Evolutionary conservation across 2,888 invertebrate species (phyloP), one percentile per base, ranked within the genome.

Genomic region (Nymphalis polychloros): DNA sequence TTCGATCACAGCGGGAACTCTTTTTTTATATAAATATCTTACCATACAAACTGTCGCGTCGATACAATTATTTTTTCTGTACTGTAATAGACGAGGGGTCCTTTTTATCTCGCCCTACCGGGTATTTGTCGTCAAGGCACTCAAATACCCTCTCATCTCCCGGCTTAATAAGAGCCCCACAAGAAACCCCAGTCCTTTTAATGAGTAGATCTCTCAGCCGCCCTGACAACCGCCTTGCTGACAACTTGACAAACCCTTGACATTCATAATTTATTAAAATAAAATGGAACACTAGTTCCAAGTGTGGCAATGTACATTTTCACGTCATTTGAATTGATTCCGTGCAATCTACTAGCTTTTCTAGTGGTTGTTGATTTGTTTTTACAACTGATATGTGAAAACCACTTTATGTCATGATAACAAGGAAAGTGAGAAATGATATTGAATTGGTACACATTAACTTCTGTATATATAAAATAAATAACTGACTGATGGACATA

Each of bases 121-220:
- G n/a, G 17, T 55, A 55, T 55, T 27, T 55, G 55, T 55, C 16
- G 31, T 74, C 74, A 74, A 73, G 79, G 78, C 78, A 79, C 85
- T 87, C 78, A 75, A 72, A 64, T 76, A 75, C 79, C 76, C 83
- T 79, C 82, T 80, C 73, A 76, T 78, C 79, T 78, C 79, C 80
- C 76, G 78, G 80, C 86, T 83, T 84, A 87, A 85, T 85, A 85
- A 85, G 81, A 82, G 79, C 77, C 78, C 79, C 77, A 76, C 78
- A 81, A 82, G 84, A 79, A 81, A 79, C 81, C 78, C 81, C 81
- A 85, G 84, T 81, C 84, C 78, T 75, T 77, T 81, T 88, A 88
- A 88, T 88, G 87, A 88, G 86, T 83, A 78, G 79, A 80, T 75
- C 75, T 76, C 77, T 74, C 67, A 62, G 59, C 53, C 57, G 67